A percentile compares a stretch with the other conserved stretches of the same genome.
These are phyloP conservation scores for Elysia chlorotica DNA, from an alignment of 1,140 invertebrate species.

Conservation along the genomic window DNA sequence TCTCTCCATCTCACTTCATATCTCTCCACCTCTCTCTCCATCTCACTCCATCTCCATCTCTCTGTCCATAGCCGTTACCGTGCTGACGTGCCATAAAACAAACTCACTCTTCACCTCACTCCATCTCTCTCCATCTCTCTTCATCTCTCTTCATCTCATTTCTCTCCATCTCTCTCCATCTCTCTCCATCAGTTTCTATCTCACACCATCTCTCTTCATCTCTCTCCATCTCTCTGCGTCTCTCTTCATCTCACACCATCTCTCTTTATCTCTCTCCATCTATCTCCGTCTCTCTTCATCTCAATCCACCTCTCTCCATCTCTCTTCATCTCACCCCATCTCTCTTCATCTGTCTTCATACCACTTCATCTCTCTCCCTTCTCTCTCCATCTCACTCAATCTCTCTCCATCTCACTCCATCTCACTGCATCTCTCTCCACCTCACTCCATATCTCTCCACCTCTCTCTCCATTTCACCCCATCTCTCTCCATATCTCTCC, in stretches of 20 bases:
- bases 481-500: too few relatives aligned
- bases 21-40: background rate
- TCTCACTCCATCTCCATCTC: background rate
- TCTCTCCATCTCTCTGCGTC: background rate
- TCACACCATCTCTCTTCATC: background rate
- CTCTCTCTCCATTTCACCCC: too few relatives aligned
- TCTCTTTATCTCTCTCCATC: background rate
- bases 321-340: background rate
- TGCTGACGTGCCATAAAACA: too few relatives aligned
- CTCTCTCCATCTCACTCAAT: too few relatives aligned
- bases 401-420: too few relatives aligned
- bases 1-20: background rate
- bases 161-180: background rate
- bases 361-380: too few relatives aligned
- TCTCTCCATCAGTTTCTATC: background rate
- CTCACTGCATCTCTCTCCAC: too few relatives aligned
- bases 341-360: too few relatives aligned
- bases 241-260: background rate
- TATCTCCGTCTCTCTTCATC: background rate
- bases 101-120: background rate
- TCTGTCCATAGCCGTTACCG: too few relatives aligned
- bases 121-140: background rate
- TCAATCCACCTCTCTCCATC: background rate
- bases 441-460: too few relatives aligned
- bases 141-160: background rate